A percentile compares a stretch with the other conserved stretches of the same genome.
phyloP scores from a whole-genome alignment of 2,888 invertebrate genomes.

The Eristalis intricaria region DNA sequence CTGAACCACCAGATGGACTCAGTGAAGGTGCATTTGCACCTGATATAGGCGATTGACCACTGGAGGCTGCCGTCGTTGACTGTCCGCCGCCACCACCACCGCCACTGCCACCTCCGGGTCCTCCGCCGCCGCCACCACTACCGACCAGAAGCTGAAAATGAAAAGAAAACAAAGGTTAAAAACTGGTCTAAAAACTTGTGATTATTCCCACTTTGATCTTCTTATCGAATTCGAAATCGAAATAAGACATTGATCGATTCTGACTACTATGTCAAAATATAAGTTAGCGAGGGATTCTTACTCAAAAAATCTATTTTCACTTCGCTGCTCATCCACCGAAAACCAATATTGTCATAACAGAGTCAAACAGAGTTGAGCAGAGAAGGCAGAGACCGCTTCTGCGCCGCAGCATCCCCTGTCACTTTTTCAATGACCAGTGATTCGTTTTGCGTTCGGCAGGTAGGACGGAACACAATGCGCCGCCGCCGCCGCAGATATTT shows the following conservation, averaged over 20 bases:
- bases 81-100: slow-evolving; percentile 83
- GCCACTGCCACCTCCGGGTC: slow-evolving; percentile 74
- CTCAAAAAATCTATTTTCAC: slow-evolving; percentile 71
- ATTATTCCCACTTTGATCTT: not conserved
- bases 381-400: slow-evolving; percentile 31
- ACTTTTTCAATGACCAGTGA: slow-evolving; percentile 70
- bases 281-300: slow-evolving; percentile 13
- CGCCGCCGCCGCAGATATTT: slow-evolving; percentile 40
- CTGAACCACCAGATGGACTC: slow-evolving; percentile 85
- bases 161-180: slow-evolving; percentile 63
- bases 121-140: slow-evolving; percentile 73
- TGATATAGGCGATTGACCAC: slow-evolving; percentile 89
- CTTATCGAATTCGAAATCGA: slow-evolving; percentile 26
- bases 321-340: slow-evolving; percentile 68
- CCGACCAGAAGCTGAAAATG: slow-evolving; percentile 69
- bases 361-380: slow-evolving; percentile 12
- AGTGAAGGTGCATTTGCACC: slow-evolving; percentile 88
- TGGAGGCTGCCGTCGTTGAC: slow-evolving; percentile 86
- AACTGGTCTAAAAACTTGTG: not conserved
- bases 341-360: slow-evolving; percentile 64
- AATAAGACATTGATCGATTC: slow-evolving; percentile 48
- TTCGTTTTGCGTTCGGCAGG: slow-evolving; percentile 71
- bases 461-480: slow-evolving; percentile 46
- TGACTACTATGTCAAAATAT: slow-evolving; percentile 68
- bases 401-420: slow-evolving; percentile 59